Evolutionary conservation across 2,797 vertebrate species (phyloP), one percentile per base, ranked within the genome.

Genomic region (Girardinus metallicus): DNA sequence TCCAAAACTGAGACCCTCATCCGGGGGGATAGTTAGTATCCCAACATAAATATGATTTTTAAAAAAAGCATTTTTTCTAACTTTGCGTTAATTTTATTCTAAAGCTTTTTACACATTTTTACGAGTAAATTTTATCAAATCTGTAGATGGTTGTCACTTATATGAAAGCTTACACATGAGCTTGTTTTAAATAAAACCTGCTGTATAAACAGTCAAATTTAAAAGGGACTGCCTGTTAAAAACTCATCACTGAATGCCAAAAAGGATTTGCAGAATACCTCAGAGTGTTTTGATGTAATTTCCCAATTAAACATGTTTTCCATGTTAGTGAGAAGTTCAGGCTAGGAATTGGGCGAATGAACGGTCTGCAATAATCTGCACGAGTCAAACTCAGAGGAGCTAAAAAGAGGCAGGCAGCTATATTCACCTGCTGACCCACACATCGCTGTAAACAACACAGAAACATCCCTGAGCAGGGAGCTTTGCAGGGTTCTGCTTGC

Each of bases 371-470:
- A 85, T 75, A 91, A 88, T 86, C 81, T 57, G n/a, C 26, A 71
- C 89, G 91, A 93, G 83, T 90, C 87, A 90, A 64, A 51, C 0
- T 11, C 39, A 39, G 73, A 36, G n/a, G 76, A 80, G 34, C 83
- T n/a, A 41, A 49, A 76, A 82, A 7, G 4, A 74, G 57, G 46
- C 53, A 29, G 75, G 46, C 26, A 4, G 62, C 57, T 47, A 71
- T 53, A 53, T 71, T 68, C 75, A 74, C 49, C 68, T 18, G 64
- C 76, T 13, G 64, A 79, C 60, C 23, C 7, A 83, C 57, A 68
- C 66, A 41, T 80, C 55, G 36, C 68, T 71, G 62, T 88, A 93
- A 93, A 93, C 88, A 92, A 0, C 47, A 16, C 60, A 76, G 18
- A 81, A 85, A 80, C 49, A 81, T 87, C 86, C 87, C 72, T 68